Evolutionary conservation across 2,113 vertebrate genomes (phyloP).

Genomic region (Lutjanus erythropterus): DNA sequence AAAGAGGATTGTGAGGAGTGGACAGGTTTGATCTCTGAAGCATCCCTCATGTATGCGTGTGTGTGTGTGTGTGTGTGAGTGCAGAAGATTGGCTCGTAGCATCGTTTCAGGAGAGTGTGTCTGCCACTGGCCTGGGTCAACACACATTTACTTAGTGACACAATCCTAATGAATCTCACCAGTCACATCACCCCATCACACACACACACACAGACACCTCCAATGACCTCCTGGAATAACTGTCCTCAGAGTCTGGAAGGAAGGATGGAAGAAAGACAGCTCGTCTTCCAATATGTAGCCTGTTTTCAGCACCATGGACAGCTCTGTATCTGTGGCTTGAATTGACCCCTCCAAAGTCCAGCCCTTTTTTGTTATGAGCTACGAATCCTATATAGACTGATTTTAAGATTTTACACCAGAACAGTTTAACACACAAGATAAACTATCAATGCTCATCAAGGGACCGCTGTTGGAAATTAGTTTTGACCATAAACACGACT

Average conservation of each 20-base stretch:
- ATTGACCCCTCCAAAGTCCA: too few species aligned
- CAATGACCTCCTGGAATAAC: conserved; percentile 86
- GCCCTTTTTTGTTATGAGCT: too few species aligned
- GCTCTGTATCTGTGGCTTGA: conserved; percentile 16
- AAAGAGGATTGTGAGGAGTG: conserved; percentile 43
- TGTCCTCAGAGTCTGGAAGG: background rate
- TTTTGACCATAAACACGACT: too few species aligned
- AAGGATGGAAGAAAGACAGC: conserved; percentile 3
- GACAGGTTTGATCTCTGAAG: conserved; percentile 60
- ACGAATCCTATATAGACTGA: too few species aligned
- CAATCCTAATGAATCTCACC: conserved; percentile 89
- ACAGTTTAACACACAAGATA: too few species aligned
- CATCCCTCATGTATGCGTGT: conserved; percentile 20
- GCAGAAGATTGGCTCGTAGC: conserved; percentile 87
- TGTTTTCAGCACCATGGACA: conserved; percentile 63
- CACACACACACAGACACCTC: conserved; percentile 67
- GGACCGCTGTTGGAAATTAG: too few species aligned
- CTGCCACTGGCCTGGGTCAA: conserved; percentile 88
- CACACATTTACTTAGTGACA: conserved; percentile 91
- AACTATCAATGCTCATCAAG: too few species aligned
- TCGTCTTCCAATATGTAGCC: background rate
- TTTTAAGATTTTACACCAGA: too few species aligned
- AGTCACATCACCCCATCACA: conserved; percentile 76
- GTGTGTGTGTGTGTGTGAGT: conserved; percentile 50
- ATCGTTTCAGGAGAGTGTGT: conserved; percentile 85